A percentile compares a stretch with the other conserved stretches of the same genome.
phyloP scores from a whole-genome alignment of 2,113 vertebrate genomes.

The Aplodontia rufa region DNA sequence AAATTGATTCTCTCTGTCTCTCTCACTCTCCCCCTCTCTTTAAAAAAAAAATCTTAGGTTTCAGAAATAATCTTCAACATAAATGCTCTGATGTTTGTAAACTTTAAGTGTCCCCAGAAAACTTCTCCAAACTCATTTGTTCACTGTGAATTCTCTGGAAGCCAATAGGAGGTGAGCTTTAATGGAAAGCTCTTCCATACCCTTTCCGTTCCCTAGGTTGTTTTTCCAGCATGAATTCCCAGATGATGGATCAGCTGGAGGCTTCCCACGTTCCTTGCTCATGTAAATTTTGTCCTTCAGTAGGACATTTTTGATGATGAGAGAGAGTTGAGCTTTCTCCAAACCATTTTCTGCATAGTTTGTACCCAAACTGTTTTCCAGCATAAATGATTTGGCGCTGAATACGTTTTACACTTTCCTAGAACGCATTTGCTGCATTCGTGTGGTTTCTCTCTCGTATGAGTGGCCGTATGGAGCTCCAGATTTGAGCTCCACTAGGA shows the following conservation, averaged over 20 bases:
- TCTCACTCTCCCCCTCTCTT: too few species aligned
- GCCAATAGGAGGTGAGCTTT: not conserved
- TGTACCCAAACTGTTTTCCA: not conserved
- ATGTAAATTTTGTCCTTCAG: not conserved
- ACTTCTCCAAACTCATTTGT: not conserved
- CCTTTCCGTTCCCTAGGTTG: not conserved
- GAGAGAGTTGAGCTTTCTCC: not conserved
- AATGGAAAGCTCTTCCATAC: not conserved
- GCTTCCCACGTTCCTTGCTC: not conserved
- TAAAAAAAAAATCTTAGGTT: too few species aligned
- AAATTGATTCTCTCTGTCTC: too few species aligned
- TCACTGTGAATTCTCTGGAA: not conserved
- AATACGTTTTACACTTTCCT: not conserved
- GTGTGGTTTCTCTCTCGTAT: not conserved
- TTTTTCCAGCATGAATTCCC: not conserved
- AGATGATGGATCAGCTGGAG: not conserved
- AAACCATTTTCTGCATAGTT: not conserved
- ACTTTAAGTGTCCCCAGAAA: not conserved
- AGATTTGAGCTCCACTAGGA: not conserved
- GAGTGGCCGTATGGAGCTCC: not conserved
- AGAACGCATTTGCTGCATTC: not conserved
- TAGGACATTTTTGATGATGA: not conserved
- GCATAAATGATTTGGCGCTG: not conserved
- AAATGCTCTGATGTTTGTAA: not conserved
- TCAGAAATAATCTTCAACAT: not conserved